Evolutionary conservation across 2,113 vertebrate genomes (phyloP), one percentile per base, ranked within the genome.

Genomic region (Siniperca knerii): DNA sequence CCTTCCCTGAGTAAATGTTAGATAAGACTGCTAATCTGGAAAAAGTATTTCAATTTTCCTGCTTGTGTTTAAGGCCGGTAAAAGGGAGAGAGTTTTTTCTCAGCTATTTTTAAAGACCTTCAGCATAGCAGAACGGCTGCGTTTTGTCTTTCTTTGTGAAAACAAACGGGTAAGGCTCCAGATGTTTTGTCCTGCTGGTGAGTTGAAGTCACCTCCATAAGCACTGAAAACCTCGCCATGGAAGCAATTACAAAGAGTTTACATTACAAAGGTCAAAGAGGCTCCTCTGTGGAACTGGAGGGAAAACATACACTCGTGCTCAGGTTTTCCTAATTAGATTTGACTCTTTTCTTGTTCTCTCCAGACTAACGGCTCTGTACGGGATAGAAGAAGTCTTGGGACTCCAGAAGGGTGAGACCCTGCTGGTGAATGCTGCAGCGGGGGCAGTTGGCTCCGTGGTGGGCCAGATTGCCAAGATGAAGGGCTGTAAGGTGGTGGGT

Each of bases 401-500:
- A 11, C 80, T 96, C 5, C 95, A 97, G 90, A 37, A 94, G 21
- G 97, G 97, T 23, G 97, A 98, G n/a, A 97, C 95, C 0, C 90
- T 98, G 79, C 71, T 98, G 83, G 95, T 98, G 65, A 98, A 96
- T 46, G 96, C 96, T 10, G 97, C 97, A 20, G 96, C 97, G 2
- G 98, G 97, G 0, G 97, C 97, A 0, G 97, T 98, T 90, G 97
- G 98, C 77, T 94, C 94, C 0, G 88, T 97, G 13, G 97, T 96
- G 75, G 97, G 97, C 2, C 97, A 98, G 90, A 95, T 98, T 0
- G 96, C 96, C 21, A 98, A 98, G 93, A 95, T 97, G 58, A 97
- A 96, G 87, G 97, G 97, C 75, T 97, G 97, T 72, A 97, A 93
- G 93, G 97, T 97, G 81, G 96, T 98, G 91, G 97, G 97, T 60